A percentile compares a stretch with the other conserved stretches of the same genome.
phyloP scores from a whole-genome alignment of 2,797 vertebrate species.

The Rhinoraja longicauda region DNA sequence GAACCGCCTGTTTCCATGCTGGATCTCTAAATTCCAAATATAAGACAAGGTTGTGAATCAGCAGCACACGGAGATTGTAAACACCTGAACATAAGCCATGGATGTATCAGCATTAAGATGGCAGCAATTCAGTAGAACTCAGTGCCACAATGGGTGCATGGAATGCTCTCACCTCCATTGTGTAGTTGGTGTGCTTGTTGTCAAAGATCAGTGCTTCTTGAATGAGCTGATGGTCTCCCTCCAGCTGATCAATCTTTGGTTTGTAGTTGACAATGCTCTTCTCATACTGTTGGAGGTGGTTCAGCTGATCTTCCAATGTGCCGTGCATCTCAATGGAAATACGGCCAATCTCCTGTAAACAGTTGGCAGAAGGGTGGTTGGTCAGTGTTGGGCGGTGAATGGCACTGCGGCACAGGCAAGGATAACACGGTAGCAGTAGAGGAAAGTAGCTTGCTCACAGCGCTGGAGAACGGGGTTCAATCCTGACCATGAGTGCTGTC shows the following conservation, averaged over 20 bases:
- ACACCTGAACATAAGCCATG: neutral
- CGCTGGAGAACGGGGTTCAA: too few species aligned
- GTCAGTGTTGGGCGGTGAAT: neutral
- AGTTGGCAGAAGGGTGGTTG: constrained; percentile 23
- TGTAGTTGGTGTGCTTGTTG: constrained; percentile 98
- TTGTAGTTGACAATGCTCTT: constrained; percentile 96
- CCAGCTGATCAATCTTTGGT: constrained; percentile 96
- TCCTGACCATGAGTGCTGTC: too few species aligned
- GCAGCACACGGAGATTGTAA: neutral
- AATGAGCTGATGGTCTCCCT: constrained; percentile 91
- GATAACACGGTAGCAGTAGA: too few species aligned
- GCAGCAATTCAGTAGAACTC: too few species aligned
- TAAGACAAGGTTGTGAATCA: neutral
- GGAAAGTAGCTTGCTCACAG: too few species aligned
- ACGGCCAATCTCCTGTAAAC: constrained; percentile 81
- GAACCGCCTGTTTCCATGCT: too few species aligned
- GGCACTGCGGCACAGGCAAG: neutral
- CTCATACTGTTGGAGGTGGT: constrained; percentile 85
- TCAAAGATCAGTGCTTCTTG: constrained; percentile 95
- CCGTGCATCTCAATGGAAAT: constrained; percentile 98
- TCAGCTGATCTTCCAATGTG: constrained; percentile 91
- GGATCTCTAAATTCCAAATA: too few species aligned
- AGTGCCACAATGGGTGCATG: neutral
- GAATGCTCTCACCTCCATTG: constrained; percentile 77
- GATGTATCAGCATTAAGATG: neutral